Evolutionary conservation across 2,113 vertebrate species (phyloP).

Genomic region (Melanerpes formicivorus): DNA sequence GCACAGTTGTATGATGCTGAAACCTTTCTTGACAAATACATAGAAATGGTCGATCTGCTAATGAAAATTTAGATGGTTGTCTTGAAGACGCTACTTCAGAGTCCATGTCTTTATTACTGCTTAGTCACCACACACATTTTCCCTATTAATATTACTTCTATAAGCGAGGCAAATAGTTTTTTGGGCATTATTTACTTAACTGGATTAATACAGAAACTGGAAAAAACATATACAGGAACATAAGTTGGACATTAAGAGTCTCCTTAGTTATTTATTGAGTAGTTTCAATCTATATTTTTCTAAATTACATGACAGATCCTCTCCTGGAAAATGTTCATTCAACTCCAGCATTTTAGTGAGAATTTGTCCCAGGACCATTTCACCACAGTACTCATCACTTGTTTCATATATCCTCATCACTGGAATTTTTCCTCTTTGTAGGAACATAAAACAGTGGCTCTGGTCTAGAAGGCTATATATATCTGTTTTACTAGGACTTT

Average conservation of each 20-base stretch:
- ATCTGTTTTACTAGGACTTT: neutral
- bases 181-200: neutral
- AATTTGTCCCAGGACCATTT: neutral
- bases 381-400: neutral
- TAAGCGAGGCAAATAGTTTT: conserved; percentile 21
- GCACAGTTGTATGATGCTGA: conserved; percentile 19
- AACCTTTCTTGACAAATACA: conserved; percentile 39
- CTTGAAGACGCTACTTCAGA: neutral
- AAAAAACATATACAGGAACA: conserved; percentile 1
- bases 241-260: neutral
- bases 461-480: neutral
- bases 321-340: neutral
- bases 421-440: neutral
- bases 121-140: conserved; percentile 25
- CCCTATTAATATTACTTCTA: conserved; percentile 31
- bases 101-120: neutral
- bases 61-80: conserved; percentile 36
- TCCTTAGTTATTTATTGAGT: neutral
- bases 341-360: neutral
- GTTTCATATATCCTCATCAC: neutral
- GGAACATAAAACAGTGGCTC: neutral
- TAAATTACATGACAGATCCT: neutral
- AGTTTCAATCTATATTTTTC: neutral
- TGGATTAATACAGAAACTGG: conserved; percentile 15
- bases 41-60: conserved; percentile 12